Evolutionary conservation across 35 echinoderm and acorn worm species (phyloP), one percentile per base, ranked within the genome.

Genomic region (Holothuria glaberrima): DNA sequence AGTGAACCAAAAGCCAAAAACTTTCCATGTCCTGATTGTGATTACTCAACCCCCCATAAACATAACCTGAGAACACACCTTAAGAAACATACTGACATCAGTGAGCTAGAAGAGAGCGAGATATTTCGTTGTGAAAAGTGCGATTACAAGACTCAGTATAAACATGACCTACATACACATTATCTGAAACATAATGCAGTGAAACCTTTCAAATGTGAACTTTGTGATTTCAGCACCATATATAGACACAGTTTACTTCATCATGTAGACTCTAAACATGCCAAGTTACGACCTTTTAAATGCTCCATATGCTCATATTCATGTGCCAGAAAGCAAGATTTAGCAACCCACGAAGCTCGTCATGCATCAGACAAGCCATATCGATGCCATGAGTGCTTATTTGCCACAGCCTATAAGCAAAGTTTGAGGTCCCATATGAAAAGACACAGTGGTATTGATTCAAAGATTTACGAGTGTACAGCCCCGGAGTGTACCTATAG

Each of bases 221-320:
- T 93, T 25, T 99, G 97, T 46, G 89, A 95, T 52, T 99, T 99
- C 74, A 60, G 67, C 20, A 99, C 93, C 54, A 99, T 99, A 36
- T 99, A 99, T 44, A 95, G 89, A 45, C 93, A 95, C 77, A 99
- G 97, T 66, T 75, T 99, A 24, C 13, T 95, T 14, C 97, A 99
- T 36, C 97, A 99, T 76, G 77, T 95, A 33, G 54, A 83, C 10
- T 93, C 93, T 0, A 99, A 95, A 64, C 97, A 99, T 46, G 81
- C 90, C 19, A 77, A 80, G 26, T 29, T 93, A 29, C 93, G 97
- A 7, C 97, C 97, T 28, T 93, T 68, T 73, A 90, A 89, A 41
- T 99, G 97, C 56, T 82, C 81, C 17, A 35, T 80, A 27, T 99
- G 97, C 58, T 79, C 88, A 13, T 95, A 93, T 71, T 71, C 89